These are phyloP conservation scores for Platorchestia sp. DNA, from an alignment of 1,140 invertebrate species.

Conservation along the genomic window DNA sequence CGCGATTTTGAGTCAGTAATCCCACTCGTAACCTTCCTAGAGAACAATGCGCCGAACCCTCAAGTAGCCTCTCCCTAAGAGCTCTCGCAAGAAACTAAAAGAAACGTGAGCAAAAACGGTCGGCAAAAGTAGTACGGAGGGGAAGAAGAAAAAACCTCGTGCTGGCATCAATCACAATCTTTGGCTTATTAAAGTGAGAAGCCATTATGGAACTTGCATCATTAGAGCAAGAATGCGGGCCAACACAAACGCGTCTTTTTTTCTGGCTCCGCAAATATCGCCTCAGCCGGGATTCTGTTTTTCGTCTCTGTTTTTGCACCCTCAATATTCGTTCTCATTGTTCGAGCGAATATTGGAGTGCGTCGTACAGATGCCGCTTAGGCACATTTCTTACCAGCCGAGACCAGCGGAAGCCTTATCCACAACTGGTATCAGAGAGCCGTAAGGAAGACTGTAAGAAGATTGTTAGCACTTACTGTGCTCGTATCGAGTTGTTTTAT, in stretches of 20 bases:
- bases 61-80: neutral
- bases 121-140: neutral
- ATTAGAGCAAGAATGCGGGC: constrained; percentile 54
- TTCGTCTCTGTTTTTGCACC: constrained; percentile 18
- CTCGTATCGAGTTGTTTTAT: neutral
- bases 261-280: constrained; percentile 34
- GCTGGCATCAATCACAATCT: constrained; percentile 52
- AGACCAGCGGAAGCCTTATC: neutral
- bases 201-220: constrained; percentile 55
- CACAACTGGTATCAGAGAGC: neutral
- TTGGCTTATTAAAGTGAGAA: constrained; percentile 55
- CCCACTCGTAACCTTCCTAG: constrained; percentile 33
- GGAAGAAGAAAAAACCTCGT: constrained; percentile 28
- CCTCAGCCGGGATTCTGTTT: constrained; percentile 36
- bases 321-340: constrained; percentile 34
- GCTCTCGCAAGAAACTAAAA: constrained; percentile 47
- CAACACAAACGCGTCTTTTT: constrained; percentile 45
- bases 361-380: neutral
- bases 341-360: constrained; percentile 8
- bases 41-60: constrained; percentile 30
- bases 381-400: neutral
- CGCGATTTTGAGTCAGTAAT: constrained; percentile 17
- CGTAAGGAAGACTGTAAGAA: neutral
- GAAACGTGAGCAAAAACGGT: neutral
- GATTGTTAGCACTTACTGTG: neutral